These are phyloP conservation scores for Echinops telfairi DNA, from an alignment of 2,113 vertebrate genomes.

Conservation along the genomic window DNA sequence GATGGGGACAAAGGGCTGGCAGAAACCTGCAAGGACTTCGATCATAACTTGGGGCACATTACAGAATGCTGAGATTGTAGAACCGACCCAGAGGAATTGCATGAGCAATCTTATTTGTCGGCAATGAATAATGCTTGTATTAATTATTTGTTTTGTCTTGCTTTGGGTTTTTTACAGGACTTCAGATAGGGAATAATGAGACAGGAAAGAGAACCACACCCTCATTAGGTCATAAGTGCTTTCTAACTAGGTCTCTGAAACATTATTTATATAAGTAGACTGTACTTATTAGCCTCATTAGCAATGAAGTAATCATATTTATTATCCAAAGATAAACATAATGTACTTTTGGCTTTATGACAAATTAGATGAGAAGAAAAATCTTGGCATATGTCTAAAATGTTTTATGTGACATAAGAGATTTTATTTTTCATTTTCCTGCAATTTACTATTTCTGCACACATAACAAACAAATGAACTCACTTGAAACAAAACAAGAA, in stretches of 20 bases:
- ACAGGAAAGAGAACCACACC: slow-evolving; percentile 59
- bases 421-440: slow-evolving; percentile 25
- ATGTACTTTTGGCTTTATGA: slow-evolving; percentile 52
- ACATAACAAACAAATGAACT: neutral
- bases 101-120: slow-evolving; percentile 15
- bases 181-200: slow-evolving; percentile 40
- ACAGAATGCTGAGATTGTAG: neutral
- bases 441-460: neutral
- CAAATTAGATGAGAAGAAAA: slow-evolving; percentile 45
- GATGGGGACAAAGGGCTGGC: slow-evolving; percentile 5
- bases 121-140: slow-evolving; percentile 7
- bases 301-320: slow-evolving; percentile 56
- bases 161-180: slow-evolving; percentile 39
- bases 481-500: neutral
- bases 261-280: slow-evolving; percentile 49
- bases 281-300: slow-evolving; percentile 60
- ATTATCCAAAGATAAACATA: slow-evolving; percentile 62
- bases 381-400: slow-evolving; percentile 14
- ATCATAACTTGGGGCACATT: neutral
- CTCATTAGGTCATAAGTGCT: slow-evolving; percentile 63
- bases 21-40: neutral
- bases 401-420: neutral
- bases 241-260: slow-evolving; percentile 50
- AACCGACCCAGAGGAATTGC: neutral
- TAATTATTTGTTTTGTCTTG: slow-evolving; percentile 62